These are phyloP conservation scores for Dendrophyllia cribrosa DNA, from an alignment of 64 coral and sea anemone genomes.

Conservation along the genomic window DNA sequence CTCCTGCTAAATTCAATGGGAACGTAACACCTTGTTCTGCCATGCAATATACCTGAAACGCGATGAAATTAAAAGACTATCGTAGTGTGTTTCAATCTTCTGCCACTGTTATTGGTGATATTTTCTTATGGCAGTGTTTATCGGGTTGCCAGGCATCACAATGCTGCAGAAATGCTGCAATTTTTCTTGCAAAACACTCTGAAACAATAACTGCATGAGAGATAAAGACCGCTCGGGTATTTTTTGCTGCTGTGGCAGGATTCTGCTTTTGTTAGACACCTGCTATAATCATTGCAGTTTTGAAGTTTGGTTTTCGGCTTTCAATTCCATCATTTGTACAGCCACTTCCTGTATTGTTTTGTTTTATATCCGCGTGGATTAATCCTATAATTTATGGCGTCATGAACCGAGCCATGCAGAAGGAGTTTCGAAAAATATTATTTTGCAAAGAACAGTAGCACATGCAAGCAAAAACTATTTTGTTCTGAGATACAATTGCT, in stretches of 20 bases:
- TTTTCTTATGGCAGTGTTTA: background rate
- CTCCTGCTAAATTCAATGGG: too few relatives aligned
- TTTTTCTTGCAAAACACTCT: too few relatives aligned
- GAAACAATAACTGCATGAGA: background rate
- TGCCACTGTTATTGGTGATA: background rate
- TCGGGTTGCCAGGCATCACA: background rate
- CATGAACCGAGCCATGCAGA: slow-evolving; percentile 10
- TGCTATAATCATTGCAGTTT: background rate
- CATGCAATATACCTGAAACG: too few relatives aligned
- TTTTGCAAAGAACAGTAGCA: background rate
- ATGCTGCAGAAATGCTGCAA: background rate
- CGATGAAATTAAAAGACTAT: too few relatives aligned
- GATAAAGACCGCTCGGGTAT: background rate
- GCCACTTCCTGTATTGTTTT: background rate
- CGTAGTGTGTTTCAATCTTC: background rate
- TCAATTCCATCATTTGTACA: background rate
- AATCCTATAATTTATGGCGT: background rate
- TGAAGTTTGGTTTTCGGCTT: background rate
- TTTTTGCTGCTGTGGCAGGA: slow-evolving; percentile 11
- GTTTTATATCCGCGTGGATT: background rate
- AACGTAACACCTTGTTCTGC: too few relatives aligned
- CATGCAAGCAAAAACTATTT: background rate
- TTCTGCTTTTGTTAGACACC: background rate
- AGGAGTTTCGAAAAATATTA: background rate
- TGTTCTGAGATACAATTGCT: background rate